Evolutionary conservation across 2,888 invertebrate genomes (phyloP), one percentile per base, ranked within the genome.

Genomic region (Diachrysia chrysitis): DNA sequence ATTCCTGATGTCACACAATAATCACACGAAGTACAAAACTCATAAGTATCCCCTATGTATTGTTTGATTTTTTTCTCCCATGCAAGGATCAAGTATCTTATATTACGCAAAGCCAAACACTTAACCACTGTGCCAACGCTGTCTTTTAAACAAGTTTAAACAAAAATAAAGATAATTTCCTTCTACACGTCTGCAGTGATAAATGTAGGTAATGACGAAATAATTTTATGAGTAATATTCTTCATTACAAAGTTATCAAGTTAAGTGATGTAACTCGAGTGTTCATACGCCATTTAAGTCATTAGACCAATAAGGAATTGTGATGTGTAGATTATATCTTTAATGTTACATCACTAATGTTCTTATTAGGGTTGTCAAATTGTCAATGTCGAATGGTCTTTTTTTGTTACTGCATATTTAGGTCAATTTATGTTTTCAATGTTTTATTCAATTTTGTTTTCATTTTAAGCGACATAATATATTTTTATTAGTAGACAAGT

Each of bases 261-360:
- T 1, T 37, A n/a, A 21, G 21, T 46, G 42, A 25, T 19, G 48
- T 48, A 48, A 59, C 25, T n/a, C 25, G 35, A 37, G 46, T 58
- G 58, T 51, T 59, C 46, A 58, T 57, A 42, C 14, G 48, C 29
- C 19, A 48, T 48, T 59, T 32, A 59, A 48, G 58, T 58, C 58
- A 58, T 58, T 58, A 58, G 58, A 6, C 58, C 58, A 48, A 48
- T 59, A 59, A 29, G 58, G 48, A 59, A 59, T 59, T 59, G 29
- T 25, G 54, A 54, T 54, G 23, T 25, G 23, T 23, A 54, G 25
- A 23, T 61, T 59, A 51, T 59, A 48, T 59, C 29, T 29, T 10
- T 19, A 17, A 19, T 29, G 58, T 59, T 59, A 59, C 58, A 7
- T 48, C 58, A 32, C 29, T 48, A 48, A 25, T 46, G 42, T 23